Conservation (phyloP, 23 tunicate genomes). For the Halocynthia roretzi region DNA sequence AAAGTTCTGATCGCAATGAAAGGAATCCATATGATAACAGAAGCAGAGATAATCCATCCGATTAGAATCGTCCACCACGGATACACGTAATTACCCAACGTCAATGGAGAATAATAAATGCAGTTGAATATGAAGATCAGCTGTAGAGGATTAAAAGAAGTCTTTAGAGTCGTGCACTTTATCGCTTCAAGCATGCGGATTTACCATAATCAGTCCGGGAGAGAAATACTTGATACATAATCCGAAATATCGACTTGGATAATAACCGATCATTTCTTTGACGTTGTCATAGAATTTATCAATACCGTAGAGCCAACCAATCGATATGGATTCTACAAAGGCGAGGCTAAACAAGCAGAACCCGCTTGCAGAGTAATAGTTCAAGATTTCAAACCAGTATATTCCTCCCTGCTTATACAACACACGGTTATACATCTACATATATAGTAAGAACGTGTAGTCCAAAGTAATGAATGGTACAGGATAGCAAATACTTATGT, state of each 20-base stretch:
- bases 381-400: slow-evolving; percentile 76
- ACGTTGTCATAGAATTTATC: slow-evolving; percentile 71
- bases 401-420: slow-evolving; percentile 74
- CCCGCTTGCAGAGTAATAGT: slow-evolving; percentile 89
- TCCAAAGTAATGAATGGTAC: too few relatives aligned
- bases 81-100: slow-evolving; percentile 42
- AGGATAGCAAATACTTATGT: too few relatives aligned
- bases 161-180: background rate
- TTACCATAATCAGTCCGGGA: slow-evolving; percentile 56
- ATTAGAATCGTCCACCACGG: slow-evolving; percentile 70
- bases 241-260: slow-evolving; percentile 64
- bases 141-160: slow-evolving; percentile 16
- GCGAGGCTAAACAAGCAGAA: slow-evolving; percentile 72
- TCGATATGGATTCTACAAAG: slow-evolving; percentile 60
- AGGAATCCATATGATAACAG: slow-evolving; percentile 22
- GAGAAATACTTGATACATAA: slow-evolving; percentile 59
- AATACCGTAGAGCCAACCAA: slow-evolving; percentile 92
- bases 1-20: background rate
- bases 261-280: slow-evolving; percentile 76
- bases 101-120: slow-evolving; percentile 38
- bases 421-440: background rate
- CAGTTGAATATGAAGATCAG: slow-evolving; percentile 59
- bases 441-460: background rate
- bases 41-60: slow-evolving; percentile 63
- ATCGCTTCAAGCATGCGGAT: background rate